Percentiles rank a stretch among this genome's conserved stretches.
These are phyloP conservation scores for Antechinus stuartii DNA, from an alignment of 2,113 vertebrate genomes.

Conservation along the genomic window DNA sequence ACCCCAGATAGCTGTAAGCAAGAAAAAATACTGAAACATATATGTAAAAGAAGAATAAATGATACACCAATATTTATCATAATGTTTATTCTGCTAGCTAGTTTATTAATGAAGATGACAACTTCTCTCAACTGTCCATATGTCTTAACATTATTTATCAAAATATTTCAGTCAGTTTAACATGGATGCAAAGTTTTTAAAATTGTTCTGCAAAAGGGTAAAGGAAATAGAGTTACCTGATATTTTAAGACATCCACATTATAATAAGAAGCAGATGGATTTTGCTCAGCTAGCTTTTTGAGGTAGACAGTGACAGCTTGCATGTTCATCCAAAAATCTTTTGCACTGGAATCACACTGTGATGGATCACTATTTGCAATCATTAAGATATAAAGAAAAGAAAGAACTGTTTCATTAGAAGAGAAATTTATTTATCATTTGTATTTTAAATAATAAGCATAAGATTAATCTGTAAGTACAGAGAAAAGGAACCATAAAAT, in stretches of 20 bases:
- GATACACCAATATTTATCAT: background rate
- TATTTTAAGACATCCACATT: slow-evolving; percentile 99
- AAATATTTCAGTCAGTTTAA: background rate
- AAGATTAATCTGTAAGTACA: slow-evolving; percentile 12
- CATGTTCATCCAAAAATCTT: slow-evolving; percentile 99
- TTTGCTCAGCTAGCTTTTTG: slow-evolving; percentile 96
- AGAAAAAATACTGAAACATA: background rate
- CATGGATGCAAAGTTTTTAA: background rate
- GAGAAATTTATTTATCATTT: slow-evolving; percentile 57
- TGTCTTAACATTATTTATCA: background rate
- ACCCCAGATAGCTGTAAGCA: background rate
- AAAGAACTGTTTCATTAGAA: slow-evolving; percentile 58
- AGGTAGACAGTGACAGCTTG: slow-evolving; percentile 97
- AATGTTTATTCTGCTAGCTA: background rate
- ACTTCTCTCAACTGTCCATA: background rate
- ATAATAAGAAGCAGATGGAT: slow-evolving; percentile 95
- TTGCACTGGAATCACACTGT: slow-evolving; percentile 93
- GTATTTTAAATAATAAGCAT: slow-evolving; percentile 44
- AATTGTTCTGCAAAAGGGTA: background rate
- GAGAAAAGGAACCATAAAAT: slow-evolving; percentile 50
- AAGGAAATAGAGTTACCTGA: slow-evolving; percentile 88
- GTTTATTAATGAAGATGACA: background rate
- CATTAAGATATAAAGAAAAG: slow-evolving; percentile 11
- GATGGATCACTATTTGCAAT: slow-evolving; percentile 91
- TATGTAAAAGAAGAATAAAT: background rate